Evolutionary conservation across 2,888 invertebrate species (phyloP), one percentile per base, ranked within the genome.

Genomic region (Scelioninae gen. 2): DNA sequence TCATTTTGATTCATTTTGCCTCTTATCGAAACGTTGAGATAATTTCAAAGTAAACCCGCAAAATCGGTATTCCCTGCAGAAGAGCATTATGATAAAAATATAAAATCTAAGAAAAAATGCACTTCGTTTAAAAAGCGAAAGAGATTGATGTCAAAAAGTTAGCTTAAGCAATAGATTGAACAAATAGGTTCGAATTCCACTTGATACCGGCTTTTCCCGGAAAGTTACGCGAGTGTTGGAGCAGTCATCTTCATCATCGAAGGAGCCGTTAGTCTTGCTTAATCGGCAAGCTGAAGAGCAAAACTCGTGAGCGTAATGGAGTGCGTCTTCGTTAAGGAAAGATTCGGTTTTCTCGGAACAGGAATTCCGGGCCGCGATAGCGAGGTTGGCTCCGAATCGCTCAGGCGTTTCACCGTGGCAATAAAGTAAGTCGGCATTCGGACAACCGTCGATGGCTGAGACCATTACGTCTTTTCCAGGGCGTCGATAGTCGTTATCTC

Each of bases 401-500:
- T 70, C 75, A 77, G 74, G 71, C 75, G 75, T 76, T 76, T 78
- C 75, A 72, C 52, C 68, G 74, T 64, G 61, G 72, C 78, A 74
- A 76, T 78, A 79, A 80, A 79, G 79, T 76, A 73, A 76, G 74
- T 76, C 75, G 64, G 74, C 78, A 77, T 78, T 78, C 75, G 77
- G 77, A 78, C 77, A 77, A 76, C 72, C 74, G 70, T 72, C 64
- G 75, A 77, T 76, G 74, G 76, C 70, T 77, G 57, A 70, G 70
- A 67, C 79, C 76, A 78, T 80, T 80, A 80, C 76, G 73, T 74
- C 76, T 71, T 76, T 73, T 73, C 75, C 67, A 60, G 65, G 74
- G 76, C 78, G 79, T 81, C 80, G 81, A 81, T 81, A 78, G 80
- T 78, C 80, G 80, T 81, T 82, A 81, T 80, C 79, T 78, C 76